Evolutionary conservation across 2,888 invertebrate species (phyloP).

Genomic region (Nomada fabriciana): DNA sequence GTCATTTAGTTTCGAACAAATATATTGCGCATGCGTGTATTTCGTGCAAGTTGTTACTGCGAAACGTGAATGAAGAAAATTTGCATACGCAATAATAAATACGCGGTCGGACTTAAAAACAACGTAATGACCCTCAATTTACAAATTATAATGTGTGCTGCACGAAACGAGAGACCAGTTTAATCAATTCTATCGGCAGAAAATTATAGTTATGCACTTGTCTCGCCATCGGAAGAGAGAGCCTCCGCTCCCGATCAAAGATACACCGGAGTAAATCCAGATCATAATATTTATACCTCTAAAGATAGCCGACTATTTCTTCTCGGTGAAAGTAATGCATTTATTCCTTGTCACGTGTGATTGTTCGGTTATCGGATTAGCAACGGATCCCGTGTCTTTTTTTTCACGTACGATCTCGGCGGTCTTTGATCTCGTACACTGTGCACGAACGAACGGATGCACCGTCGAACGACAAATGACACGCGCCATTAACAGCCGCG

Average conservation of each 20-base stretch:
- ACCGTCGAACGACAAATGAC: conserved; percentile 72
- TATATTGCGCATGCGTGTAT: neutral
- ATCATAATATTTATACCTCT: conserved; percentile 51
- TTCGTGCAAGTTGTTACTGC: neutral
- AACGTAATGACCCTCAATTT: neutral
- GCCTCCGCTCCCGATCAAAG: neutral
- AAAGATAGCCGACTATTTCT: conserved; percentile 29
- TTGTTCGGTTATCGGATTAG: conserved; percentile 67
- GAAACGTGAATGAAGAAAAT: neutral
- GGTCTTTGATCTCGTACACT: conserved; percentile 65
- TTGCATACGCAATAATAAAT: neutral
- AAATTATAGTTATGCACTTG: neutral
- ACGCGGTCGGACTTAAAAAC: neutral
- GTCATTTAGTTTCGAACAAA: neutral
- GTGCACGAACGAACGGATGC: conserved; percentile 1
- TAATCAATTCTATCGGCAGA: neutral
- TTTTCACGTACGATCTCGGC: conserved; percentile 37
- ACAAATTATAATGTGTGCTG: neutral
- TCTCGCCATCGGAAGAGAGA: neutral
- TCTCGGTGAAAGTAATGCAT: conserved; percentile 50
- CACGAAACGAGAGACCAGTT: neutral
- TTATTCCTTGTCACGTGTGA: conserved; percentile 29
- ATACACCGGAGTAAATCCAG: conserved; percentile 23
- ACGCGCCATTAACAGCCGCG: conserved; percentile 67
- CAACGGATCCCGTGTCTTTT: conserved; percentile 36